These are phyloP conservation scores for Pachyseris speciosa DNA, from an alignment of 64 coral and sea anemone genomes.

Conservation along the genomic window DNA sequence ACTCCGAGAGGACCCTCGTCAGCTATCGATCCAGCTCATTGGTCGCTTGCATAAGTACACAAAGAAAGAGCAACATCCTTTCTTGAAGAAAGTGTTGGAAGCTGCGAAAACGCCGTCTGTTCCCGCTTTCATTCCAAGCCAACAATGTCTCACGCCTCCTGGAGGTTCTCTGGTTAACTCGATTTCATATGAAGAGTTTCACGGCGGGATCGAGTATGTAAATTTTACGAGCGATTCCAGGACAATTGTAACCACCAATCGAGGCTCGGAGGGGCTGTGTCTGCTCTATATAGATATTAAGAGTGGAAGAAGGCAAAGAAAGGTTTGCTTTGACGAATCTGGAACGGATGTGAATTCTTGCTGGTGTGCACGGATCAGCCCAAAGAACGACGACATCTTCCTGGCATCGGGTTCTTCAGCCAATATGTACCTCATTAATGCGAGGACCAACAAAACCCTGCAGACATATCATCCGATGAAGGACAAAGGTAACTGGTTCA, in stretches of 20 bases:
- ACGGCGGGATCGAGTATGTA: constrained; percentile 61
- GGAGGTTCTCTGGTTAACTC: constrained; percentile 87
- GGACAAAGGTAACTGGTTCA: constrained; percentile 74
- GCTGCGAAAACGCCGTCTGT: constrained; percentile 65
- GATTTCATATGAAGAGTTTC: constrained; percentile 61
- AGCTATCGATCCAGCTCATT: constrained; percentile 87
- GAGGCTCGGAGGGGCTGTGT: constrained; percentile 49
- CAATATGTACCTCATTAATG: constrained; percentile 73
- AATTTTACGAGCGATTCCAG: constrained; percentile 79
- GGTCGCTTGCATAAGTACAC: constrained; percentile 90
- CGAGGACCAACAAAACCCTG: constrained; percentile 69
- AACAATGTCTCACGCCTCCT: constrained; percentile 81
- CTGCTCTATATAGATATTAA: constrained; percentile 72
- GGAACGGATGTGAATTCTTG: constrained; percentile 54
- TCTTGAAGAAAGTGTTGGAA: constrained; percentile 75
- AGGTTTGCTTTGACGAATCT: constrained; percentile 63
- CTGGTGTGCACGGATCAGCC: constrained; percentile 67
- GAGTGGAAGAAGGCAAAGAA: constrained; percentile 73
- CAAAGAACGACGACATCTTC: constrained; percentile 39
- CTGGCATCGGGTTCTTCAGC: constrained; percentile 72
- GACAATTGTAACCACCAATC: constrained; percentile 70
- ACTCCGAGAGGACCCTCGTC: constrained; percentile 81
- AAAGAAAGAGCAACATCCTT: constrained; percentile 72
- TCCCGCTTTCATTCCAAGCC: constrained; percentile 85
- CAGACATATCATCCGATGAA: constrained; percentile 64